These are phyloP conservation scores for Pogonocherus hispidulus DNA, from an alignment of 2,888 invertebrate genomes.

Conservation along the genomic window DNA sequence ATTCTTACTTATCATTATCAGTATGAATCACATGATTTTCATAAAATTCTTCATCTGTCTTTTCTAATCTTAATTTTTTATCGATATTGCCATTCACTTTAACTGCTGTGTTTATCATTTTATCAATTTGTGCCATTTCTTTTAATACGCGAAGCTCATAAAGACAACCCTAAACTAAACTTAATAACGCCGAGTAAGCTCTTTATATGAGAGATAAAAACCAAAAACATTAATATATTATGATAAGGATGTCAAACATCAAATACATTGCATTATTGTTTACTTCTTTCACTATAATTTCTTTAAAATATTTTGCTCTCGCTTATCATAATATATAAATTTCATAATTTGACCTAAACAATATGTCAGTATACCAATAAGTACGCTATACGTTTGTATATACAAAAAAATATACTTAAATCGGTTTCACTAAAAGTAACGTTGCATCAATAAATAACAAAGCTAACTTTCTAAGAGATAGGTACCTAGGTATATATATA, in stretches of 20 bases:
- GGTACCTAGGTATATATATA: too few relatives aligned
- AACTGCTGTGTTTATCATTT: conserved; percentile 9
- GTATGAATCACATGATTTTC: conserved; percentile 37
- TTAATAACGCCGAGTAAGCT: not conserved
- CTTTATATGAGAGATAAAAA: conserved; percentile 30
- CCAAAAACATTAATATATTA: conserved; percentile 18
- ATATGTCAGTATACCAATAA: too few relatives aligned
- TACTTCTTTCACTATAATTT: conserved; percentile 16
- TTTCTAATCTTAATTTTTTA: conserved; percentile 14
- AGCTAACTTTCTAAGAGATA: too few relatives aligned
- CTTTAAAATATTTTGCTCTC: conserved; percentile 18
- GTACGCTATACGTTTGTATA: too few relatives aligned
- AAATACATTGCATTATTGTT: conserved; percentile 34
- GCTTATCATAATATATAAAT: conserved; percentile 15
- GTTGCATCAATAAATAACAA: too few relatives aligned
- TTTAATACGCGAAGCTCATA: not conserved
- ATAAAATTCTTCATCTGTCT: conserved; percentile 32
- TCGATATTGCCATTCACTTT: conserved; percentile 24
- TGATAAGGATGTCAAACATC: conserved; percentile 20
- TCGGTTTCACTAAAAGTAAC: too few relatives aligned
- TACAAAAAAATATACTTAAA: too few relatives aligned
- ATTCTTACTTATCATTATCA: conserved; percentile 38
- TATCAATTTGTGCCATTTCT: not conserved
- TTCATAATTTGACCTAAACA: conserved; percentile 35
- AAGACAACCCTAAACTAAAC: conserved; percentile 18